Base-by-base conservation (phyloP, 2,797 vertebrate species). In the Gymnodraco acuticeps region DNA sequence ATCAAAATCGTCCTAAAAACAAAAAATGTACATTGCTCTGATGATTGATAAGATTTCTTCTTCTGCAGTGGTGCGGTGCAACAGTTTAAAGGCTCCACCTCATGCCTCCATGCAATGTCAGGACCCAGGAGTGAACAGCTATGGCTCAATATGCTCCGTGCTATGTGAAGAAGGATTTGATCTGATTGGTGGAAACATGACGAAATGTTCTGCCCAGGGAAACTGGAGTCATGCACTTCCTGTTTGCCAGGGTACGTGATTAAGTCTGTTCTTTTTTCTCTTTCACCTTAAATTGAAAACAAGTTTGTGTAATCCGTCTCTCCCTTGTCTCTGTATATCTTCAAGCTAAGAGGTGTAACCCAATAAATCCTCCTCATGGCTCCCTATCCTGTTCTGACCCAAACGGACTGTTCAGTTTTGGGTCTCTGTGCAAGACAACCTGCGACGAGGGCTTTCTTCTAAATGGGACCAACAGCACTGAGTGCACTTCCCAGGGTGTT, bases 121-220 rank as follows among this genome's bases (percentile, higher is more conserved):
- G 1, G 70, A 89, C 55, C 90, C 81, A 7, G 84, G 67, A 5
- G 41, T 50, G 5, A 47, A 87, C 84, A 93, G 88, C 74, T 93
- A 84, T 72, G 84, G 72, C 45, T 90, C 91, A n/a, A 64, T 12
- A 5, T 94, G 93, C 71, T 54, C 63, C 1, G 6, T 85, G 38
- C 47, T 80, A 33, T 94, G 91, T 77, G 83, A 85, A 3, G 68
- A 82, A n/a, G 92, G 93, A 41, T 95, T 92, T 84, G 41, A 89
- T 63, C 48, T 88, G 47, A 87, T 78, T 13, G 91, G 93, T 14
- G 7, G 67, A 68, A 89, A 91, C 33, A 33, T 53, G 42, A 92
- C 81, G 2, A 60, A 70, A 65, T 94, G 93, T 79, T 86, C 73
- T 42, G 74, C 88, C 19, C 59, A 31, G 16, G 93, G 91, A 12